Percentiles rank a stretch among this genome's conserved stretches.
Evolutionary conservation across 1,140 invertebrate species (phyloP).

Genomic region (Macrotrachela quadricornifera): DNA sequence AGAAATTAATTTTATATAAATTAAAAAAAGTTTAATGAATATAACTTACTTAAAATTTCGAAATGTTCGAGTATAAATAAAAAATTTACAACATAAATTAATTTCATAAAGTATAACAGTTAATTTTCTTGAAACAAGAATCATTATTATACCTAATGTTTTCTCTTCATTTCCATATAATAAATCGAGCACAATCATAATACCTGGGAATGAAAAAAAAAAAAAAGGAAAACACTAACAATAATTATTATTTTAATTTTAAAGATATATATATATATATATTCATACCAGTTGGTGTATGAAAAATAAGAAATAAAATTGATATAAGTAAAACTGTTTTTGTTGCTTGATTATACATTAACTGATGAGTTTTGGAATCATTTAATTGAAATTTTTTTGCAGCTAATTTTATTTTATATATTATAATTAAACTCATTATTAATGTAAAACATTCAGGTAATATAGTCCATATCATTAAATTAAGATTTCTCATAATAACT

Average conservation of each 20-base stretch:
- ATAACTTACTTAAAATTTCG: conserved; percentile 6
- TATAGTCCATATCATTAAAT: neutral
- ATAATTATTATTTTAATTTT: neutral
- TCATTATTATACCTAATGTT: too few species aligned
- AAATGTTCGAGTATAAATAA: conserved; percentile 1
- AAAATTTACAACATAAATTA: conserved; percentile 2
- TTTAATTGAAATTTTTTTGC: neutral
- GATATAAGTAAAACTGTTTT: neutral
- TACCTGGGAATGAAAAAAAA: neutral
- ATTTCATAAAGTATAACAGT: conserved; percentile 2
- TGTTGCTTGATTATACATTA: conserved; percentile 2
- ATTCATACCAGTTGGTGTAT: conserved; percentile 1
- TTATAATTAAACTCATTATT: conserved; percentile 1
- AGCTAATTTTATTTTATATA: conserved; percentile 1
- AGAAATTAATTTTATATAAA: neutral
- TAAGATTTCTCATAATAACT: conserved; percentile 1
- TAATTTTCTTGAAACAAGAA: neutral
- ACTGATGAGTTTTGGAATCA: neutral
- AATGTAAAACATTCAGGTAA: conserved; percentile 5
- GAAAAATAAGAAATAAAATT: conserved; percentile 3
- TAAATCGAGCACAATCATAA: neutral
- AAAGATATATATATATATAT: neutral
- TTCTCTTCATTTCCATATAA: too few species aligned
- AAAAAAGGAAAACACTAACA: neutral
- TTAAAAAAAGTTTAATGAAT: neutral